Evolutionary conservation across 2,113 vertebrate genomes (phyloP), one percentile per base, ranked within the genome.

Genomic region (Pimephales promelas): DNA sequence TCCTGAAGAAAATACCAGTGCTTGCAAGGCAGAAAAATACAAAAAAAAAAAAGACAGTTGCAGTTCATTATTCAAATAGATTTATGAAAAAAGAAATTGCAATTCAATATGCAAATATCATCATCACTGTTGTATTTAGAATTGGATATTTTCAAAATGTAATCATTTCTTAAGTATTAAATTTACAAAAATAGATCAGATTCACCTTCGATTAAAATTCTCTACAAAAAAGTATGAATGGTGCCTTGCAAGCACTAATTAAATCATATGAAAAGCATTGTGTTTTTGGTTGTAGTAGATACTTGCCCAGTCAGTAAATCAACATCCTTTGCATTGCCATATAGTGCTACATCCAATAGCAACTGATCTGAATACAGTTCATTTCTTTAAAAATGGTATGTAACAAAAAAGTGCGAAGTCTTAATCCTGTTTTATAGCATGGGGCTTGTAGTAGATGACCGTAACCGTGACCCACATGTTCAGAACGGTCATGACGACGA

Each of bases 391-490:
- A 47, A n/a, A 24, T 3, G 3, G 11, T 47, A 9, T 2, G 43
- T 10, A 18, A 52, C 49, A 52, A 7, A 20, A 47, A 20, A 54
- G 18, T 20, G 52, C 0, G 0, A 28, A 62, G 10, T 31, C 56
- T 91, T 72, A 95, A 75, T 93, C 92, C 0, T 89, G 89, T 89
- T 98, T 97, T 84, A 89, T 92, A 16, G 90, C 36, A 18, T 85
- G 66, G 88, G 88, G 94, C 84, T 86, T 94, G 93, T 98, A 99
- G 89, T 89, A 90, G 82, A 97, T 86, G 16, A 97, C 88, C 3
- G 96, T 96, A 57, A 92, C 89, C 34, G 95, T 94, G 78, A 99
- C 96, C 97, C 96, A 99, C 45, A 94, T 28, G 77, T 99, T 99
- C 88, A 99, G 92, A 88, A 93, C 78, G 14, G 96, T 88, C 95